Conservation (phyloP, 1,140 invertebrate genomes). For the Neomicropteryx cornuta region DNA sequence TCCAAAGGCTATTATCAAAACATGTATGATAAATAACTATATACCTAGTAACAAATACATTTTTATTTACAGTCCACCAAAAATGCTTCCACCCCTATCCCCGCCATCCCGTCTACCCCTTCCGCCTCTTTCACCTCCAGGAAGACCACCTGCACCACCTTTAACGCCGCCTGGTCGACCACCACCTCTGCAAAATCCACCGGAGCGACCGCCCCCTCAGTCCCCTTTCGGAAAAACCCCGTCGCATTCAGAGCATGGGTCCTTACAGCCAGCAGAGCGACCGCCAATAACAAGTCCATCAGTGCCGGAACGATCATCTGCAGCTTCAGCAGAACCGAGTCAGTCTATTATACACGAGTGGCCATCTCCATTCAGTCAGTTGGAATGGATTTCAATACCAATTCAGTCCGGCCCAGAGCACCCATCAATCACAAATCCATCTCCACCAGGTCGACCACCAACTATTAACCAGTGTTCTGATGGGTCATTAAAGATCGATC, state of each 20-base stretch:
- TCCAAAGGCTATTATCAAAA: background rate
- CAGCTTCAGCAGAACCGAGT: background rate
- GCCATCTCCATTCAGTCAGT: no score
- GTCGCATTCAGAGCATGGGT: no score
- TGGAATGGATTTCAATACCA: no score
- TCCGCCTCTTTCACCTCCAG: slow-evolving; percentile 10
- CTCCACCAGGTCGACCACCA: no score
- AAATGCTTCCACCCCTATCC: slow-evolving; percentile 24
- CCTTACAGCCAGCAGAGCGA: no score
- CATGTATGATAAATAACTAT: slow-evolving; percentile 4
- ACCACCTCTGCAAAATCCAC: slow-evolving; percentile 8
- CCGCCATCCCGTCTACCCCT: slow-evolving; percentile 10
- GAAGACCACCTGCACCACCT: slow-evolving; percentile 19
- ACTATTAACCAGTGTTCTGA: no score
- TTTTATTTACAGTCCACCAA: slow-evolving; percentile 15
- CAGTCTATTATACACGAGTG: no score
- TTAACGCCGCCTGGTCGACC: slow-evolving; percentile 15
- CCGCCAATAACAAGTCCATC: slow-evolving; percentile 17
- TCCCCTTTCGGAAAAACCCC: no score
- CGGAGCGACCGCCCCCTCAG: no score
- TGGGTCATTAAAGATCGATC: no score
- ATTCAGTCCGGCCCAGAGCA: no score
- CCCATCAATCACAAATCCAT: no score
- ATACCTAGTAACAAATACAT: background rate
- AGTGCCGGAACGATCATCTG: background rate